Evolutionary conservation across 2,113 vertebrate species (phyloP).

Genomic region (Ursus arctos): DNA sequence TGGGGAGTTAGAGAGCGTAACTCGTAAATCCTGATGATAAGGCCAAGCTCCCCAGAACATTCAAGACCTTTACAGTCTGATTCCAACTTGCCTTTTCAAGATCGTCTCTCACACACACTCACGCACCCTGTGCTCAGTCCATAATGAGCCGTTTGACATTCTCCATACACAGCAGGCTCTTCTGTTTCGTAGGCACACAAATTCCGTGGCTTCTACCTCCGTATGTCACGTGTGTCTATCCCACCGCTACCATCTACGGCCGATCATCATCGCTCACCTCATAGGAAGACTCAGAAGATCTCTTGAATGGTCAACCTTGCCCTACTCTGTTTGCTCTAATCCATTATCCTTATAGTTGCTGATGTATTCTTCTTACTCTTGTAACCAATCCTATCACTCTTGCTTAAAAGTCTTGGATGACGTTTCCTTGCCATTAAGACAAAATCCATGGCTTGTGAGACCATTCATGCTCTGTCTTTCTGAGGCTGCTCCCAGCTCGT

Average conservation of each 20-base stretch:
- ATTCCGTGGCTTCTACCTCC: neutral
- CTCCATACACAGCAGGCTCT: conserved; percentile 39
- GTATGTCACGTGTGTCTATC: neutral
- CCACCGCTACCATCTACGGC: neutral
- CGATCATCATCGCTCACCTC: neutral
- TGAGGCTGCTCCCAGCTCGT: too few species aligned
- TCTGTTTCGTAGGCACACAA: neutral
- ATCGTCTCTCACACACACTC: conserved; percentile 26
- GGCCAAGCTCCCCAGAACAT: conserved; percentile 65
- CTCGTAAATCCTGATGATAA: conserved; percentile 75
- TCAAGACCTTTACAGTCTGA: conserved; percentile 46
- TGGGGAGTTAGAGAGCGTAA: conserved; percentile 80
- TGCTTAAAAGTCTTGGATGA: neutral
- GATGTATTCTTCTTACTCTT: neutral
- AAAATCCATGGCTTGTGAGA: neutral
- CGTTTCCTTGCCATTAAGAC: neutral
- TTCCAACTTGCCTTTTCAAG: conserved; percentile 51
- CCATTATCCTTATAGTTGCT: neutral
- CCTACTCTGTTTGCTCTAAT: neutral
- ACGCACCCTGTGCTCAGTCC: neutral
- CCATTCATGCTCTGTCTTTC: neutral
- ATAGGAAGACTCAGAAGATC: neutral
- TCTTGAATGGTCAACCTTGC: neutral
- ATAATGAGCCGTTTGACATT: conserved; percentile 69
- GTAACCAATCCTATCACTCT: neutral